Base-by-base conservation (phyloP, 2,888 invertebrate genomes). In the Dasypolia templi region DNA sequence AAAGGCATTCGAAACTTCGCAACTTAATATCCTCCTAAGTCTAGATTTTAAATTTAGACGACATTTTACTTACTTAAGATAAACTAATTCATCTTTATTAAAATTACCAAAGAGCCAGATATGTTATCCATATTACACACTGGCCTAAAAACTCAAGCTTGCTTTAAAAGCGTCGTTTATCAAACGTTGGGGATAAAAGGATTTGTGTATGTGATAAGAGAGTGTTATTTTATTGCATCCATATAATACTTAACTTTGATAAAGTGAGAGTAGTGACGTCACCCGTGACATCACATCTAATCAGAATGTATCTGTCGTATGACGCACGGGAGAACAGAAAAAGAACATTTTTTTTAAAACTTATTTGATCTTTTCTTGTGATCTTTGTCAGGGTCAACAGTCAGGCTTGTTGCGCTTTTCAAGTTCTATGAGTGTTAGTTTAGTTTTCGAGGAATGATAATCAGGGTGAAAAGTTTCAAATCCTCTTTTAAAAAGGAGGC, bases 231-330 rank as follows among this genome's bases (percentile, higher is more conserved):
- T 81, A 81, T 81, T 81, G 81, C 64, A 81, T 42, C 70, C 70
- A 80, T 67, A 81, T 84, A 68, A 69, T 75, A 62, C 75, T 71
- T 75, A 39, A 61, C 61, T 80, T 62, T 68, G 81, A 81, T 84
- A 81, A 80, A 65, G 61, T 74, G n/a, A 49, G 58, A 77, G 35
- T 14, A 7, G 51, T 80, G 72, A 80, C 84, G 75, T 81, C 56
- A 71, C n/a, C 7, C 4, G n/a, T 81, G 81, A 82, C 58, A 55
- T 81, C 76, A 84, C 22, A 46, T 49, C 55, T 84, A 84, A 81
- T 81, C 84, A 72, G 53, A 49, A 68, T 53, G 39, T 84, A 53
- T 58, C 46, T 67, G 42, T 53, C 29, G 56, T 71, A 58, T 81
- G 81, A 81, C 81, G 81, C 81, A 84, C 81, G 61, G 17, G 68